These are phyloP conservation scores for Sylvia atricapilla DNA, from an alignment of 2,113 vertebrate species.

Conservation along the genomic window DNA sequence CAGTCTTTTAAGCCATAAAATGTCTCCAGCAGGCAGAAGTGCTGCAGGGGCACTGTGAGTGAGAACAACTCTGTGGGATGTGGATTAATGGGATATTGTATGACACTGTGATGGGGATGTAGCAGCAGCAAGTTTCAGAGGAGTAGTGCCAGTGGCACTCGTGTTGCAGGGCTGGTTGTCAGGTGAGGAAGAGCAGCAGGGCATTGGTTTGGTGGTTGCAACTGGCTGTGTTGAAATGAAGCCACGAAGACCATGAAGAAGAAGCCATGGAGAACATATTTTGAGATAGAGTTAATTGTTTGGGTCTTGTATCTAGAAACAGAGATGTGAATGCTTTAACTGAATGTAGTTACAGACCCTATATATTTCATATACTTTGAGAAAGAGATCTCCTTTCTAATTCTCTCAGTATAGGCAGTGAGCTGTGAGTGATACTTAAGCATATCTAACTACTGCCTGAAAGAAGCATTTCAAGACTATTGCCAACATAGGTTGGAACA, in stretches of 20 bases:
- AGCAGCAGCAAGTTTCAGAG: not conserved
- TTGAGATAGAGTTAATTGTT: not conserved
- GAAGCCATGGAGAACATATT: not conserved
- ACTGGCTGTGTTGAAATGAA: not conserved
- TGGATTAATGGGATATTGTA: not conserved
- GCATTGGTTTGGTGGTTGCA: not conserved
- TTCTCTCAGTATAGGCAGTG: not conserved
- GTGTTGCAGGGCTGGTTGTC: not conserved
- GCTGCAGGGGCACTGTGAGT: not conserved
- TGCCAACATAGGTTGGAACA: not conserved
- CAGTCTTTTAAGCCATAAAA: not conserved
- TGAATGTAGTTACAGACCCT: not conserved
- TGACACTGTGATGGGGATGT: accelerated
- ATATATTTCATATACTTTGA: not conserved
- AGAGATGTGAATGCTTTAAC: not conserved
- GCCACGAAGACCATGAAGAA: not conserved
- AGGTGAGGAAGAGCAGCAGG: not conserved
- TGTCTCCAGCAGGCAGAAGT: not conserved
- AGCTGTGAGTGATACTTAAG: not conserved
- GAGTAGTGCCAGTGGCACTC: not conserved
- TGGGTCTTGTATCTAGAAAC: not conserved
- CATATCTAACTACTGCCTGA: not conserved
- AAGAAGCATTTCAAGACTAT: not conserved
- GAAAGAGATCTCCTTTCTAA: not conserved
- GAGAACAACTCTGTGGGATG: accelerated